Base-by-base conservation (phyloP, 2,797 vertebrate species). In the Betta splendens region DNA sequence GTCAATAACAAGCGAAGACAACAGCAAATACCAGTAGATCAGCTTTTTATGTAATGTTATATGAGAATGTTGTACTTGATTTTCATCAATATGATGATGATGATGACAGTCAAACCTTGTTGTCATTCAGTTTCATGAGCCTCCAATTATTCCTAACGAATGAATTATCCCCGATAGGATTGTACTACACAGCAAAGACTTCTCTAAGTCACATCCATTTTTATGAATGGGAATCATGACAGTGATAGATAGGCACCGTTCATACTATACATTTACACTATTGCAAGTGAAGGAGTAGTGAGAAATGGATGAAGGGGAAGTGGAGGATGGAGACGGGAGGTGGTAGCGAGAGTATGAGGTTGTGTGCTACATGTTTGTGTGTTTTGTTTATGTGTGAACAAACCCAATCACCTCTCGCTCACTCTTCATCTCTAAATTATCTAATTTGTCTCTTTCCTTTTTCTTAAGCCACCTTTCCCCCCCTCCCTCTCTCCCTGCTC, bases 221-320 rank as follows among this genome's bases (percentile, higher is more conserved):
- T 89, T 85, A 85, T 89, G 87, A 89, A 89, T 89, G 88, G 82
- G 49, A 61, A 61, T 69, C 40, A 68, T 69, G 64, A 72, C 67
- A 59, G 54, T 70, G 76, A 85, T 26, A 32, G 70, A 78, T 69
- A 52, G 54, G 50, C 43, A 72, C 62, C 73, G 62, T 64, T 66
- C 68, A 75, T 68, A 67, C 65, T 67, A 52, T 70, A 69, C 57
- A 65, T 76, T 32, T 44, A 51, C 85, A 67, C 40, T 73, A 55
- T 48, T 53, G 52, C 33, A 65, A 38, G 54, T 28, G 22, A 21
- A 20, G 46, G 26, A 36, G 25, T 37, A 17, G 35, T 16, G 26
- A 6, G 32, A 37, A 16, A 32, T 1, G 10, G 10, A 25, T 17
- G 32, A 55, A 33, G 37, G 7, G 12, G 37, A 45, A 2, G 31